Conservation (phyloP, 2,888 invertebrate genomes). For the Heteromurus nitidus region DNA sequence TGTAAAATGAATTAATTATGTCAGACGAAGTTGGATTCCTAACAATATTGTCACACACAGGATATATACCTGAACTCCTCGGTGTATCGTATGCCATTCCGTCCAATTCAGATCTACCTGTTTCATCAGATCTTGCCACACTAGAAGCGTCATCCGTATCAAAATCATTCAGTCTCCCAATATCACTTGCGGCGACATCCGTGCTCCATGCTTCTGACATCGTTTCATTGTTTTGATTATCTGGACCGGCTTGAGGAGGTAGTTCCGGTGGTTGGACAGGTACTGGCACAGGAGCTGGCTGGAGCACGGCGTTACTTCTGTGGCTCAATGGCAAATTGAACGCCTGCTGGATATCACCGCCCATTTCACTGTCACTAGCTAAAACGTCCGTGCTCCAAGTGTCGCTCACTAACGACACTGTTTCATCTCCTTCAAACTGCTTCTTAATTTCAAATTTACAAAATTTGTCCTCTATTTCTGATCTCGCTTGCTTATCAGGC, state of each 20-base stretch:
- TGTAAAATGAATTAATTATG: too few species aligned
- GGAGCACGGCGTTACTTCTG: slow-evolving; percentile 29
- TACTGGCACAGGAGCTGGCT: slow-evolving; percentile 20
- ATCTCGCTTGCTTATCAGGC: slow-evolving; percentile 82
- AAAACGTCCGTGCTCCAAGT: slow-evolving; percentile 99
- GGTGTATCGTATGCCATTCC: slow-evolving; percentile 71
- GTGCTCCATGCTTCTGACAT: slow-evolving; percentile 90
- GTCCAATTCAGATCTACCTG: slow-evolving; percentile 79
- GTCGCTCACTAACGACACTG: slow-evolving; percentile 96
- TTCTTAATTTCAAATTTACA: slow-evolving; percentile 97
- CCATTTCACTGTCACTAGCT: slow-evolving; percentile 95
- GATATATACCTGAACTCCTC: slow-evolving; percentile 70
- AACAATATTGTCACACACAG: too few species aligned
- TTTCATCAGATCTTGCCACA: slow-evolving; percentile 85
- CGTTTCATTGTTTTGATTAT: slow-evolving; percentile 64
- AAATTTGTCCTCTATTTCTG: slow-evolving; percentile 98
- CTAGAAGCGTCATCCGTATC: slow-evolving; percentile 83
- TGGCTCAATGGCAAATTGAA: slow-evolving; percentile 46
- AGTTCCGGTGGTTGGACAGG: slow-evolving; percentile 20
- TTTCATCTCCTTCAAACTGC: slow-evolving; percentile 88
- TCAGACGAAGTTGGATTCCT: too few species aligned
- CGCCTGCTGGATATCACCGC: slow-evolving; percentile 62
- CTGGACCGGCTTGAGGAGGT: slow-evolving; percentile 33
- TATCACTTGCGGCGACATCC: slow-evolving; percentile 94
- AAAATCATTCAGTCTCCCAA: slow-evolving; percentile 91